Evolutionary conservation across 2,888 invertebrate genomes (phyloP), one percentile per base, ranked within the genome.

Genomic region (Pyrochroa serraticornis): DNA sequence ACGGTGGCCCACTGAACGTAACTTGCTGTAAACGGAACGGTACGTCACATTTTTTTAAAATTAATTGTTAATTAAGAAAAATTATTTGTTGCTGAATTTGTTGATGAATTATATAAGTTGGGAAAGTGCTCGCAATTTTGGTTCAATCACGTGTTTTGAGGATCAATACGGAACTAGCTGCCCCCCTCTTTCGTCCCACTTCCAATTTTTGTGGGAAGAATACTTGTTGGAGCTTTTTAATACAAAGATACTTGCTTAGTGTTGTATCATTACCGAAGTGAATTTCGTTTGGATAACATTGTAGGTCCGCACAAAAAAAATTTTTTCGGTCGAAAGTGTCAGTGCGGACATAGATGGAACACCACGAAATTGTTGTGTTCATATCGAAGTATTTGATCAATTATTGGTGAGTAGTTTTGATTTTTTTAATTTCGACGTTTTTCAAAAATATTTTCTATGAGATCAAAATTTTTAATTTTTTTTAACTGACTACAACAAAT

Each of bases 341-440:
- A 10, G 30, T 38, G 37, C 34, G 33, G n/a, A 22, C 30, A 50
- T 58, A 32, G 46, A 73, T 72, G 71, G 72, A 72, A 48, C 69
- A 66, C 47, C 63, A 54, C 46, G 72, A 72, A 51, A 54, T 68
- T 36, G 68, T 65, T 38, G 64, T 61, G 31, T 66, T 70, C 30
- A 52, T 72, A 42, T 54, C 71, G 7, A 63, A 58, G 46, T 69
- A 64, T 60, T 49, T 71, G 44, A 39, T 64, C 35, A 62, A 52
- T 47, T 67, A 63, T 34, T 67, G 51, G 44, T 41, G 56, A 58
- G 51, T 34, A 8, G 7, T 36, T 7, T 49, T 41, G 32, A 37
- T 22, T 34, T 13, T 46, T 36, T 32, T 47, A n/a, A n/a, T n/a
- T n/a, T n/a, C n/a, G n/a, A n/a, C 33, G n/a, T 14, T 34, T 8